These are phyloP conservation scores for Apostichopus japonicus DNA, from an alignment of 35 echinoderm and acorn worm genomes.

Conservation along the genomic window DNA sequence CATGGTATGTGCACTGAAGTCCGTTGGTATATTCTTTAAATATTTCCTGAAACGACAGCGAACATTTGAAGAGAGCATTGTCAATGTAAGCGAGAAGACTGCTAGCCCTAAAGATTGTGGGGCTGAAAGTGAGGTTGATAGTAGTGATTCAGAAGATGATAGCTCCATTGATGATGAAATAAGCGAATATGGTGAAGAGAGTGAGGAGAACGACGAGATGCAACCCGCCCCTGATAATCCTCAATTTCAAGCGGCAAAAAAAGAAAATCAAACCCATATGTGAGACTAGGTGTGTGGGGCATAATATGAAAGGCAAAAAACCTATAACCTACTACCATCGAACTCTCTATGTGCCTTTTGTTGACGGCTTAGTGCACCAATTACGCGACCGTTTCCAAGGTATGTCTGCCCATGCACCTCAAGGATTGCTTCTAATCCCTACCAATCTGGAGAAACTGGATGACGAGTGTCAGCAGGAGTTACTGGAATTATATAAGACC, in stretches of 20 bases:
- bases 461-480: not conserved
- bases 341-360: constrained; percentile 41
- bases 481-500: constrained; percentile 18
- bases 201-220: no score
- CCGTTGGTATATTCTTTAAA: constrained; percentile 35
- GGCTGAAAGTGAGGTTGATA: no score
- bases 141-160: no score
- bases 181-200: no score
- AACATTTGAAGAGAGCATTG: constrained; percentile 36
- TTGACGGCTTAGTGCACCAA: constrained; percentile 39
- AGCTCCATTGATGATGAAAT: no score
- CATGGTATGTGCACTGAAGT: constrained; percentile 46
- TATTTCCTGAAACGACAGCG: constrained; percentile 55
- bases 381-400: constrained; percentile 29
- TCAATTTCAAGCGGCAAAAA: not conserved
- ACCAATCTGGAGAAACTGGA: not conserved
- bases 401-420: constrained; percentile 19
- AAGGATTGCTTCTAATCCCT: constrained; percentile 37
- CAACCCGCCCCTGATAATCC: no score
- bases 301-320: constrained; percentile 46
- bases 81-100: not conserved
- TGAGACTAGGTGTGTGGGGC: constrained; percentile 72
- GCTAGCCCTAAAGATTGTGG: no score
- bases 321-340: not conserved
- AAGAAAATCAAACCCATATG: not conserved